Conservation (phyloP, 2,888 invertebrate genomes). For the Amphipoea lucens region DNA sequence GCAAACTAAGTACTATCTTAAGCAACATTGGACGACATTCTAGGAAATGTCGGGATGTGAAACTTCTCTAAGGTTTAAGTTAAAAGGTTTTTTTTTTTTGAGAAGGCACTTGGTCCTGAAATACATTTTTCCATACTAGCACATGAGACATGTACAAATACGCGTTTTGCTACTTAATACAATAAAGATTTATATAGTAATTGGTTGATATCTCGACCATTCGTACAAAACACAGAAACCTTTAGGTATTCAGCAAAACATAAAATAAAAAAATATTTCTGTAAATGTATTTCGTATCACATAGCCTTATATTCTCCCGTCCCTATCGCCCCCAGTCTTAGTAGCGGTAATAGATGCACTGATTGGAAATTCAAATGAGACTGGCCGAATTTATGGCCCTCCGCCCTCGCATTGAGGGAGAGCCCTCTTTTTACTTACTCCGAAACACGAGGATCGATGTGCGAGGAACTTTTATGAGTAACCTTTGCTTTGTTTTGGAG, state of each 20-base stretch:
- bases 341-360: slow-evolving; percentile 82
- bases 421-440: slow-evolving; percentile 76
- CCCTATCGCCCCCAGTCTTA: slow-evolving; percentile 65
- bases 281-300: slow-evolving; percentile 29
- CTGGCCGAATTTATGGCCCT: slow-evolving; percentile 85
- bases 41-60: not conserved
- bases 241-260: not conserved
- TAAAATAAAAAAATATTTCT: slow-evolving; percentile 27
- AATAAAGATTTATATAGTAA: too few relatives aligned
- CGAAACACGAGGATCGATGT: slow-evolving; percentile 64
- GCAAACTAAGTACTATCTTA: slow-evolving; percentile 21
- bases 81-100: too few relatives aligned
- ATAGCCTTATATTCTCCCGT: slow-evolving; percentile 50
- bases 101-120: too few relatives aligned
- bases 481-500: slow-evolving; percentile 53
- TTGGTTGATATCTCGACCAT: too few relatives aligned
- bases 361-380: slow-evolving; percentile 89
- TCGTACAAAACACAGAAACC: not conserved
- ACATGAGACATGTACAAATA: too few relatives aligned
- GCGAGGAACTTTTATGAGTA: slow-evolving; percentile 60
- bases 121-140: too few relatives aligned
- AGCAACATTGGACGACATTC: not conserved
- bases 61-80: not conserved
- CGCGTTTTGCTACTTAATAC: too few relatives aligned
- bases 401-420: slow-evolving; percentile 70